A percentile compares a stretch with the other conserved stretches of the same genome.
Evolutionary conservation across 2,113 vertebrate genomes (phyloP).

Genomic region (Ptychochromis oligacanthus): DNA sequence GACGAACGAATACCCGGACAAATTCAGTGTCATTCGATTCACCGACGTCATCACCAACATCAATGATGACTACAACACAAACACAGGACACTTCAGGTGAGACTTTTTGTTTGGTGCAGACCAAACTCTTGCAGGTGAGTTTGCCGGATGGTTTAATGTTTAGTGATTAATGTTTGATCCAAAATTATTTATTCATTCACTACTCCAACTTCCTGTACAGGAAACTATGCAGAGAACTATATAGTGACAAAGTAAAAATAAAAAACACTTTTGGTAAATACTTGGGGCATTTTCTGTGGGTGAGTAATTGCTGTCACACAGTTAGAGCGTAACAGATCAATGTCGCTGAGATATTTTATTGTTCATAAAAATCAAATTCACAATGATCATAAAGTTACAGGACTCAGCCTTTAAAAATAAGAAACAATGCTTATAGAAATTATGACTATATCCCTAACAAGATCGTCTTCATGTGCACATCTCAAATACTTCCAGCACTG

Average conservation of each 20-base stretch:
- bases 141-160: background rate
- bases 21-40: constrained; percentile 40
- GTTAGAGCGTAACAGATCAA: too few relatives aligned
- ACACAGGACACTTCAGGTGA: constrained; percentile 54
- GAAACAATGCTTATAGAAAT: background rate
- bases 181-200: background rate
- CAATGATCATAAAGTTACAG: background rate
- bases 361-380: background rate
- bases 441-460: background rate
- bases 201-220: too few relatives aligned
- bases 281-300: too few relatives aligned
- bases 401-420: background rate
- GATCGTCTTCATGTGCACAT: background rate
- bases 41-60: constrained; percentile 63
- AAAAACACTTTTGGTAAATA: too few relatives aligned
- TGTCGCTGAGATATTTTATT: too few relatives aligned
- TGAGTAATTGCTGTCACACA: too few relatives aligned
- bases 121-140: too few relatives aligned
- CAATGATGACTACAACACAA: constrained; percentile 32
- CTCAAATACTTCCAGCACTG: background rate
- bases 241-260: too few relatives aligned
- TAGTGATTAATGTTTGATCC: background rate
- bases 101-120: background rate
- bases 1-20: background rate
- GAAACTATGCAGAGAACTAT: too few relatives aligned